These are phyloP conservation scores for Nipponacmea schrenckii DNA, from an alignment of 2,888 invertebrate genomes.

Conservation along the genomic window DNA sequence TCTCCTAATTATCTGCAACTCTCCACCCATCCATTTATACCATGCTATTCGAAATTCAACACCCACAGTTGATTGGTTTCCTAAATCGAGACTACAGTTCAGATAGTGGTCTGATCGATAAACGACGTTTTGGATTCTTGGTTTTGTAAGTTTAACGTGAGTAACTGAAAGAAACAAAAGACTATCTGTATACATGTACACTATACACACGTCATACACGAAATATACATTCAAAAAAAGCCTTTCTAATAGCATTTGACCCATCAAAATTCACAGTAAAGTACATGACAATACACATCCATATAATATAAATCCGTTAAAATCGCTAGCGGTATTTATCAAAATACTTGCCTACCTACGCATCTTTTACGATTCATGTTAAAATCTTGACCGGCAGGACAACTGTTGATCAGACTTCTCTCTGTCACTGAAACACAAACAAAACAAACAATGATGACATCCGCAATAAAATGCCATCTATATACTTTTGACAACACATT, in stretches of 20 bases:
- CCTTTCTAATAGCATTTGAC: too few relatives aligned
- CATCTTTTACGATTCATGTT: conserved; percentile 19
- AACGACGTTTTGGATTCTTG: not conserved
- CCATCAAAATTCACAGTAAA: too few relatives aligned
- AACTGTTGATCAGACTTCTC: conserved; percentile 2
- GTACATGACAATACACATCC: too few relatives aligned
- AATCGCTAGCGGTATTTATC: too few relatives aligned
- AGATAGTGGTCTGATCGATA: not conserved
- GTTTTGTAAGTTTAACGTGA: not conserved
- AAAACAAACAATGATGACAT: too few relatives aligned
- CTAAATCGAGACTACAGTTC: not conserved
- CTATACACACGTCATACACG: not conserved
- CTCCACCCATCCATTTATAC: not conserved
- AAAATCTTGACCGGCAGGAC: conserved; percentile 22
- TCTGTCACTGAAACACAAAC: not conserved
- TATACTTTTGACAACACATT: too few relatives aligned
- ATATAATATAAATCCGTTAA: too few relatives aligned
- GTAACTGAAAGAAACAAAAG: not conserved
- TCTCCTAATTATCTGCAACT: not conserved
- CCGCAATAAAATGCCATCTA: too few relatives aligned
- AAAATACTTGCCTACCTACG: conserved; percentile 22
- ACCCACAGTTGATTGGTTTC: not conserved
- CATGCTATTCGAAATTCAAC: not conserved
- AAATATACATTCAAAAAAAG: not conserved
- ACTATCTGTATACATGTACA: too few relatives aligned